Conservation (phyloP, 1,140 invertebrate species). For the Spodoptera frugiperda region DNA sequence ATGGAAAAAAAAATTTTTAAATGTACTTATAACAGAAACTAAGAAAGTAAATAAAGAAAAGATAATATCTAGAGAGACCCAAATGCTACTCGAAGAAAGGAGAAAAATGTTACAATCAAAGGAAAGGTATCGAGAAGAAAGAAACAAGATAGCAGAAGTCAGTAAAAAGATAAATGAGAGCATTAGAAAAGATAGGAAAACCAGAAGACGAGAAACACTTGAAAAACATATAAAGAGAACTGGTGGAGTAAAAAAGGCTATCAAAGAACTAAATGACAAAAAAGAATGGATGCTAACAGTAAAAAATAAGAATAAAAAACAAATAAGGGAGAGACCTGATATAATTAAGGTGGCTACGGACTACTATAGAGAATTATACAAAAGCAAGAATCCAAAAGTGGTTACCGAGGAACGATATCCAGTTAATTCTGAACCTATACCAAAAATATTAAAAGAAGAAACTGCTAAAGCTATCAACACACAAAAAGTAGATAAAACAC, state of each 20-base stretch:
- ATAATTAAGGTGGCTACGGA: not conserved
- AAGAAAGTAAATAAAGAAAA: not conserved
- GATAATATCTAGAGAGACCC: not conserved
- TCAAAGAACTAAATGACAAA: not conserved
- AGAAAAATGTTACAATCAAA: not conserved
- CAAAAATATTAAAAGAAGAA: not conserved
- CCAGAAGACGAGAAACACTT: not conserved
- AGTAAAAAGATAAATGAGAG: no score
- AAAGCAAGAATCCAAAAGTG: not conserved
- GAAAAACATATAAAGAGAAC: not conserved
- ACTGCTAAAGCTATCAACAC: not conserved
- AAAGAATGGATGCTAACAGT: conserved; percentile 7
- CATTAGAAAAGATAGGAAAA: no score
- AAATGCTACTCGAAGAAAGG: not conserved
- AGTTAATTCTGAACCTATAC: not conserved
- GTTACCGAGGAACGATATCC: no score
- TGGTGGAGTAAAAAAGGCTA: not conserved
- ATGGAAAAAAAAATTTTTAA: not conserved
- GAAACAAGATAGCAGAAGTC: not conserved
- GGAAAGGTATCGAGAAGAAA: not conserved
- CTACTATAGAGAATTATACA: not conserved
- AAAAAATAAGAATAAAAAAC: not conserved
- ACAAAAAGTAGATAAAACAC: not conserved
- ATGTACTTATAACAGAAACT: not conserved
- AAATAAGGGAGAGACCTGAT: not conserved